phyloP scores from a whole-genome alignment of 2,888 invertebrate species.

The Punctoribates punctum region DNA sequence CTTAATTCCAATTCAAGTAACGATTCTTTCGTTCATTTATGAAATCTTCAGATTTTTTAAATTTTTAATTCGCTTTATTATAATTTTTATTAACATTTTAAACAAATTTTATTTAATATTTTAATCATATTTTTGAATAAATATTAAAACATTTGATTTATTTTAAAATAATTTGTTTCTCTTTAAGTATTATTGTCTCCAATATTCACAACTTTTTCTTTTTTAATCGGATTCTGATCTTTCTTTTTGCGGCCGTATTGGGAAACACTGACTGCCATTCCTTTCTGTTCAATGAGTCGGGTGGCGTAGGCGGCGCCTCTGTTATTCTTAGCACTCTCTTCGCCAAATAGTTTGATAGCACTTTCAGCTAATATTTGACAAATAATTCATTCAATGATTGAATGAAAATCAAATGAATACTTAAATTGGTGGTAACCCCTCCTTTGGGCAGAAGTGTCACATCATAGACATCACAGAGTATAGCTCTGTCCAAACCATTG shows the following conservation, averaged over 20 bases:
- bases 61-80: not conserved
- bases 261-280: not conserved
- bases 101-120: not conserved
- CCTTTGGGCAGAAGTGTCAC: not conserved
- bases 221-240: not conserved
- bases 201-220: too few species aligned
- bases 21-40: constrained; percentile 20
- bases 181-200: too few species aligned
- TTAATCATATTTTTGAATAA: too few species aligned
- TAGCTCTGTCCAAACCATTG: not conserved
- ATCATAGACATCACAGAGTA: not conserved
- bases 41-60: not conserved
- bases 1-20: not conserved
- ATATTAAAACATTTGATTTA: too few species aligned
- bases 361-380: not conserved
- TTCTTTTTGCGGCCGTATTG: not conserved
- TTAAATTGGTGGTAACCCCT: not conserved
- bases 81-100: not conserved
- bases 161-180: too few species aligned
- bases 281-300: not conserved
- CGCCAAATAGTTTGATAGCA: not conserved
- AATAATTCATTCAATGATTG: not conserved
- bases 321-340: not conserved
- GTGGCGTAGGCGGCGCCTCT: not conserved
- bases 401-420: not conserved